phyloP scores from a whole-genome alignment of 2,888 invertebrate species.

The Dryobota labecula region DNA sequence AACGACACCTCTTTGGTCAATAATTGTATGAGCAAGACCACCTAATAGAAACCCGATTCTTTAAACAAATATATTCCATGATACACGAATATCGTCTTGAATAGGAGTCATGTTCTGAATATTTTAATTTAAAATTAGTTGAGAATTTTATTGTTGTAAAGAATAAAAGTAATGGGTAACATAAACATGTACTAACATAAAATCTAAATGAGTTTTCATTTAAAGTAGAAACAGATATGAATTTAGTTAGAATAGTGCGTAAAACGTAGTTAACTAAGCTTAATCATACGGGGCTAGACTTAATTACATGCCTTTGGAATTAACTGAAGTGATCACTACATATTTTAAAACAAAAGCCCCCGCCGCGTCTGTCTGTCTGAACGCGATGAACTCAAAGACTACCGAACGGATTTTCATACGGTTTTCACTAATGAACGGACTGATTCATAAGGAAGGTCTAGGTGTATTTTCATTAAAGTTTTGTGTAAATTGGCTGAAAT shows the following conservation, averaged over 20 bases:
- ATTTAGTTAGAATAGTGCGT: conserved; percentile 10
- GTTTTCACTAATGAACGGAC: too few relatives aligned
- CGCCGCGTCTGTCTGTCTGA: too few relatives aligned
- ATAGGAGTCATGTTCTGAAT: conserved; percentile 40
- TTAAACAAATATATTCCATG: conserved; percentile 34
- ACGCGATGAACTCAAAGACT: too few relatives aligned
- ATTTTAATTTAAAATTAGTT: conserved; percentile 46
- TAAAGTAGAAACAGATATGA: conserved; percentile 15
- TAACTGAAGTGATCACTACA: conserved; percentile 15
- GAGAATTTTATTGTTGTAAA: conserved; percentile 7
- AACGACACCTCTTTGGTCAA: conserved; percentile 39
- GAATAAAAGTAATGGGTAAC: conserved; percentile 8
- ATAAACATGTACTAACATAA: conserved; percentile 35
- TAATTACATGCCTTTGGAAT: conserved; percentile 28
- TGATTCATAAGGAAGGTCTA: too few relatives aligned
- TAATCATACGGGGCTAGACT: conserved; percentile 19
- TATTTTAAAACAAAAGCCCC: too few relatives aligned
- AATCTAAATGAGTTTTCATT: conserved; percentile 38
- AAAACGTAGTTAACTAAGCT: conserved; percentile 27
- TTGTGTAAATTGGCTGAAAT: too few relatives aligned
- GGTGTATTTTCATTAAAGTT: too few relatives aligned
- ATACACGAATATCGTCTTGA: conserved; percentile 28
- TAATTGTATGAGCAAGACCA: conserved; percentile 54
- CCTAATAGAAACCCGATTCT: conserved; percentile 42
- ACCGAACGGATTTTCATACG: too few relatives aligned